phyloP scores from a whole-genome alignment of 2,888 invertebrate genomes.

The Trilocha varians region DNA sequence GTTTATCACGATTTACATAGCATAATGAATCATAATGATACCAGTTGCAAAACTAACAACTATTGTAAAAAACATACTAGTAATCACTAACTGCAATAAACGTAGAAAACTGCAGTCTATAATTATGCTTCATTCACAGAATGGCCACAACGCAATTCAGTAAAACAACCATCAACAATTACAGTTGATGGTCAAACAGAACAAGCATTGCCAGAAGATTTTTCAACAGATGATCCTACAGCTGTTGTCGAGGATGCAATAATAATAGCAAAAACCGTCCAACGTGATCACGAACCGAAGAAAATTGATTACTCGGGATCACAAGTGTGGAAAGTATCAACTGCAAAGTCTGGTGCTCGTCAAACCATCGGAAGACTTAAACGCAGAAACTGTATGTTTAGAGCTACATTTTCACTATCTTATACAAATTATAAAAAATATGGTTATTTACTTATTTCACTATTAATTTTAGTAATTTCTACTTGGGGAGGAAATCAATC shows the following conservation, averaged over 20 bases:
- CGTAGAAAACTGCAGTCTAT: too few relatives aligned
- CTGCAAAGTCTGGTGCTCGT: slow-evolving; percentile 60
- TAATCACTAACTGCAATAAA: too few relatives aligned
- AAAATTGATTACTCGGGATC: slow-evolving; percentile 81
- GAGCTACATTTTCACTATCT: background rate
- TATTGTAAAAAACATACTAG: slow-evolving; percentile 4
- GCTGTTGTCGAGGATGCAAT: slow-evolving; percentile 15
- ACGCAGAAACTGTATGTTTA: slow-evolving; percentile 49
- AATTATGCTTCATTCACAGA: slow-evolving; percentile 43
- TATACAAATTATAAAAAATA: background rate
- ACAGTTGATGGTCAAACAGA: slow-evolving; percentile 15
- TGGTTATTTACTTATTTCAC: slow-evolving; percentile 1
- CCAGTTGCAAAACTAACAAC: background rate
- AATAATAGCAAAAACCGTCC: slow-evolving; percentile 20
- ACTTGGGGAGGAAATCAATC: slow-evolving; percentile 78
- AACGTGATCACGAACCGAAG: slow-evolving; percentile 22
- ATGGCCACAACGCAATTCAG: slow-evolving; percentile 49
- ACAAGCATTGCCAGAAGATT: slow-evolving; percentile 16
- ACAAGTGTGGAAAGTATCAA: slow-evolving; percentile 81
- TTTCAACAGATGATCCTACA: slow-evolving; percentile 17
- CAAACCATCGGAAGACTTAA: slow-evolving; percentile 39
- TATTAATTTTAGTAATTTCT: slow-evolving; percentile 67
- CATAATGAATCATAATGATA: background rate
- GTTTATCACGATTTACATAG: background rate
- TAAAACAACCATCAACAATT: slow-evolving; percentile 56